Conservation (phyloP, 2,888 invertebrate species). For the Noctuana brunneofusca region DNA sequence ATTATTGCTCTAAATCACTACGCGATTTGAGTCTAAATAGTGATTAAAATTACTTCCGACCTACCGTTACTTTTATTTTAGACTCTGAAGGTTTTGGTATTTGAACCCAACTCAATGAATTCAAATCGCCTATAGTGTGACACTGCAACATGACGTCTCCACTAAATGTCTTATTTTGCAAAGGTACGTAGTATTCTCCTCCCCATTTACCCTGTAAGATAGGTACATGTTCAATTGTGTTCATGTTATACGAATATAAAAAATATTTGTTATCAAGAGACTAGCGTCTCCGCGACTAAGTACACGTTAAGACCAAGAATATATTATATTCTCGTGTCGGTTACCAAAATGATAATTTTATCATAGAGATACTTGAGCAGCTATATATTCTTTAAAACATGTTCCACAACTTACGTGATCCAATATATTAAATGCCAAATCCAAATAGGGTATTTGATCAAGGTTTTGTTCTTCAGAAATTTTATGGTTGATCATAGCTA, state of each 20-base stretch:
- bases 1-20: too few species aligned
- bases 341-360: too few species aligned
- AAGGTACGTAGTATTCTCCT: conserved; percentile 48
- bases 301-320: too few species aligned
- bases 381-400: neutral
- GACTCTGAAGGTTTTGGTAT: conserved; percentile 35
- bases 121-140: conserved; percentile 45
- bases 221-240: conserved; percentile 18
- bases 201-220: conserved; percentile 48
- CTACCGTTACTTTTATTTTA: conserved; percentile 53
- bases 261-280: too few species aligned
- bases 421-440: conserved; percentile 45
- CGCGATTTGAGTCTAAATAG: too few species aligned
- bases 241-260: neutral
- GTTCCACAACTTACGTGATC: conserved; percentile 24
- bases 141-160: conserved; percentile 40
- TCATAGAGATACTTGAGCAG: neutral
- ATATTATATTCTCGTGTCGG: too few species aligned
- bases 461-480: conserved; percentile 43
- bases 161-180: conserved; percentile 34
- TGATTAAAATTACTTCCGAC: too few species aligned
- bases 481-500: conserved; percentile 52
- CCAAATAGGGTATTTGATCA: conserved; percentile 48
- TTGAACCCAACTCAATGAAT: conserved; percentile 54
- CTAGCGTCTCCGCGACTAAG: too few species aligned